Base-by-base conservation (phyloP, 2,113 vertebrate species). In the Erinaceus europaeus region DNA sequence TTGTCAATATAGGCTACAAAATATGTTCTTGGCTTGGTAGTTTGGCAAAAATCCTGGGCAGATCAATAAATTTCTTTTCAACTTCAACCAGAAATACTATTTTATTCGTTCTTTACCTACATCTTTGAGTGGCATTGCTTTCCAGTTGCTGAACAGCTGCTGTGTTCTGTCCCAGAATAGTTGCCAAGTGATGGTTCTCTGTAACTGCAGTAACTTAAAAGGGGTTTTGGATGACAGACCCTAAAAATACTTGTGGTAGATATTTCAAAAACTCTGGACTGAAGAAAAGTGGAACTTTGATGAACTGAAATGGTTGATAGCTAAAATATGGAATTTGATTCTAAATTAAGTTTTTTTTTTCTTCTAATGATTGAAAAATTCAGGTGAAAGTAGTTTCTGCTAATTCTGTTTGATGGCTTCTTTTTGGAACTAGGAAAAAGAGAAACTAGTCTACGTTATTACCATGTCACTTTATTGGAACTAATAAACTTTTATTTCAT, bases 61-160 rank as follows among this genome's bases (percentile, higher is more conserved):
- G 84, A 92, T 82, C 81, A 83, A 87, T 95, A 82, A 15, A 29
- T 64, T 94, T 89, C 84, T 94, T 67, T 91, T 90, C 90, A 81
- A 82, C 29, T 79, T 89, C 90, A 91, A 27, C 46, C n/a, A 79
- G 77, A 85, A 81, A 73, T 82, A 79, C 59, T 91, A n/a, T 73
- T 86, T 67, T 91, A 81, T 83, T 53, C 69, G 34, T 67, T 86
- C 69, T 80, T 89, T 7, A 29, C 77, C 48, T 86, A 77, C 88
- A 84, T 74, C 75, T 87, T 86, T 71, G 69, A 68, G 46, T 71
- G n/a, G n/a, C 46, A 67, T 59, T 46, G 15, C 55, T 53, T 32
- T 40, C 46, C 48, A 55, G 12, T 71, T 84, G 65, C 29, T 36
- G n/a, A 73, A 73, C 32, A 68, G 75, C 48, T 18, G 36, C 84